Evolutionary conservation across 2,888 invertebrate species (phyloP).

Genomic region (Hetaerina titia): DNA sequence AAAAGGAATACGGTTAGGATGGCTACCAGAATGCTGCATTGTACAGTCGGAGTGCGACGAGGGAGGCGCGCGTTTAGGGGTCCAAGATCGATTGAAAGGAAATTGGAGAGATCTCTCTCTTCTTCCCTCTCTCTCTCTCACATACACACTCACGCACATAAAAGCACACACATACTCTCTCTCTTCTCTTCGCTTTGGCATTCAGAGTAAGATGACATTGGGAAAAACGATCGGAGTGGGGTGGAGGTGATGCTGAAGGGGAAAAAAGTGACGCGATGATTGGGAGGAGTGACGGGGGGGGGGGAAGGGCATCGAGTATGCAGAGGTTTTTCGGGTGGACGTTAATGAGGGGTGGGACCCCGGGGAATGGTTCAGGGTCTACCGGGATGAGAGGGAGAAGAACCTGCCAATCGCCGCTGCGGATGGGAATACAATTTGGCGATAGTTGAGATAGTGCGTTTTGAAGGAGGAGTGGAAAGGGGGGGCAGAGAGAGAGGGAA

Average conservation of each 20-base stretch:
- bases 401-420: slow-evolving; percentile 45
- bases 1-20: background rate
- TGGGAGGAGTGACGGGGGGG: background rate
- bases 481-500: background rate
- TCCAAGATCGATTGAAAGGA: slow-evolving; percentile 23
- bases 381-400: background rate
- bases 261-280: background rate
- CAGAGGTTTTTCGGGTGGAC: background rate
- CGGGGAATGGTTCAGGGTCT: background rate
- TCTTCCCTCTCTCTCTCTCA: background rate
- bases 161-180: background rate
- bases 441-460: background rate
- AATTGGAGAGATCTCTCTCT: slow-evolving; percentile 48
- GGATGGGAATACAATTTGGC: slow-evolving; percentile 53
- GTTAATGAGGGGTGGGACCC: slow-evolving; percentile 52
- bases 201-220: background rate
- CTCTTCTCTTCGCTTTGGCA: background rate
- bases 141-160: background rate
- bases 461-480: background rate
- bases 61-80: background rate
- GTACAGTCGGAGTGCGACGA: background rate
- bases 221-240: background rate
- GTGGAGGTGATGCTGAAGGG: background rate
- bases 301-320: background rate
- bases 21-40: background rate